Evolutionary conservation across 2,797 vertebrate species (phyloP).

Genomic region (Masticophis lateralis): DNA sequence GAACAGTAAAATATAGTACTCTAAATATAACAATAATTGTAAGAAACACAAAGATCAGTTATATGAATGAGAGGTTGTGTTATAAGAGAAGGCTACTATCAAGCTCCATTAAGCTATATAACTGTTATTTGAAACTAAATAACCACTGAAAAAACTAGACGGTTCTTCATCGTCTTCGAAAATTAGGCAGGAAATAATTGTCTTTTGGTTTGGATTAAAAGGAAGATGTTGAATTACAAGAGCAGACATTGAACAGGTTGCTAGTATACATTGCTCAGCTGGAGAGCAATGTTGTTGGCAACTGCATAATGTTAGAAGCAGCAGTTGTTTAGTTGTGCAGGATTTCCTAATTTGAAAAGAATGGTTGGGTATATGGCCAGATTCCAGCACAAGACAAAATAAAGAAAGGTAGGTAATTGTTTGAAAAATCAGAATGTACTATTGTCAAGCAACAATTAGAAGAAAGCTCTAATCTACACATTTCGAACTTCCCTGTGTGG

Average conservation of each 20-base stretch:
- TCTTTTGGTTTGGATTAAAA: conserved; percentile 20
- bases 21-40: neutral
- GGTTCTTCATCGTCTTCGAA: neutral
- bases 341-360: conserved; percentile 25
- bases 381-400: neutral
- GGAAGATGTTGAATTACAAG: conserved; percentile 20
- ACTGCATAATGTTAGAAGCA: conserved; percentile 28
- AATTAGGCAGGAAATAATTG: conserved; percentile 38
- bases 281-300: conserved; percentile 17
- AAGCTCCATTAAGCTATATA: neutral
- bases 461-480: neutral
- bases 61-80: neutral
- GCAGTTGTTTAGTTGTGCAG: conserved; percentile 3
- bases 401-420: neutral
- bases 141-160: neutral
- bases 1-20: neutral
- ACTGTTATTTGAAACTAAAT: neutral
- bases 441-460: neutral
- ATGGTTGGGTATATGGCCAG: neutral
- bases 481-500: neutral
- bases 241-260: conserved; percentile 19
- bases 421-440: neutral
- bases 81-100: neutral
- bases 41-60: neutral
- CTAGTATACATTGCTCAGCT: conserved; percentile 23